phyloP scores from a whole-genome alignment of 2,113 vertebrate genomes.

The Poeciliopsis occidentalis region DNA sequence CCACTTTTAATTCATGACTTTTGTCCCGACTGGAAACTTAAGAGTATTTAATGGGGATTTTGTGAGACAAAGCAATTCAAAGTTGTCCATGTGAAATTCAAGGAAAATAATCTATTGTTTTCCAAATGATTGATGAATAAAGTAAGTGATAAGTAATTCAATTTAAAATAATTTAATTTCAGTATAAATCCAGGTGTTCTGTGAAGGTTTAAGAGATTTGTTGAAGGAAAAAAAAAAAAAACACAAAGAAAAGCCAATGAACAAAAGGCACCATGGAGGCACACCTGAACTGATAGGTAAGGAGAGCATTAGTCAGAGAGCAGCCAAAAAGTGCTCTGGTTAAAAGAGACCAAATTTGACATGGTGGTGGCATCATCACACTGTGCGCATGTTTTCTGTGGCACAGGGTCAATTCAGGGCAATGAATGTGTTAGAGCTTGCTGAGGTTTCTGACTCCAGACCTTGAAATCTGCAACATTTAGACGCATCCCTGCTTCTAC shows the following conservation, averaged over 20 bases:
- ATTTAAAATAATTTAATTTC: neutral
- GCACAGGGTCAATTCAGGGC: neutral
- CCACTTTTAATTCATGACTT: too few relatives aligned
- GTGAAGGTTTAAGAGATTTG: neutral
- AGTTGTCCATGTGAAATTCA: neutral
- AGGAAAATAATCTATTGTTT: neutral
- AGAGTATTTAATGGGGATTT: too few relatives aligned
- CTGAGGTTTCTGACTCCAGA: too few relatives aligned
- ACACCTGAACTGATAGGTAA: neutral
- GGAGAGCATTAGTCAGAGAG: neutral
- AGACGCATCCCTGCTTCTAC: too few relatives aligned
- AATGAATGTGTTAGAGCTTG: neutral
- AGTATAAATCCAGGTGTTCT: neutral
- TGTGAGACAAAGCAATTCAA: too few relatives aligned
- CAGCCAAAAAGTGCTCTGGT: neutral
- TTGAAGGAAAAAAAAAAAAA: neutral
- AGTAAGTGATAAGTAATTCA: neutral
- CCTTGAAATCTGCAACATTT: too few relatives aligned
- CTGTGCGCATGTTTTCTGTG: neutral
- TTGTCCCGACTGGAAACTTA: too few relatives aligned
- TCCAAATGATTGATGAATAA: neutral
- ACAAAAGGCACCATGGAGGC: neutral
- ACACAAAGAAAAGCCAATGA: neutral
- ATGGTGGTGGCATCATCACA: neutral
- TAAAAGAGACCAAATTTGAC: neutral